These are phyloP conservation scores for Cerastis leucographa DNA, from an alignment of 2,888 invertebrate species.

Conservation along the genomic window DNA sequence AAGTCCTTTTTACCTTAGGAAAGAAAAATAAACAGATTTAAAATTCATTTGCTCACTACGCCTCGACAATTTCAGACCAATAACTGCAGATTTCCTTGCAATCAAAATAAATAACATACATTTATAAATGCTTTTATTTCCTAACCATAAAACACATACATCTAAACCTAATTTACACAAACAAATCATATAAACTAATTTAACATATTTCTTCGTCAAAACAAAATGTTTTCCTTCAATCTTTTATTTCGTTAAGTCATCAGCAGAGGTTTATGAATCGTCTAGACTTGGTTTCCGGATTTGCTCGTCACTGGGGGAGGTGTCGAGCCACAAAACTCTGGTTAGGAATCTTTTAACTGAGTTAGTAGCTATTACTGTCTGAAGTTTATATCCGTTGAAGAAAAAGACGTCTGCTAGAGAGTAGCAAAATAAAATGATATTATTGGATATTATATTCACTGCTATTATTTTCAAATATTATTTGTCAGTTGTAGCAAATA, in stretches of 20 bases:
- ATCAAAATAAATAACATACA: not conserved
- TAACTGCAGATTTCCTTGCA: slow-evolving; percentile 1
- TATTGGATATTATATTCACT: not conserved
- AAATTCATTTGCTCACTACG: not conserved
- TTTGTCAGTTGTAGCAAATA: not conserved
- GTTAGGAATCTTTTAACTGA: slow-evolving; percentile 15
- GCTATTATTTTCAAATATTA: not conserved
- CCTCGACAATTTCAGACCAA: not conserved
- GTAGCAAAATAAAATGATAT: not conserved
- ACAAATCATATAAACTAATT: slow-evolving; percentile 17
- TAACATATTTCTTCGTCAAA: slow-evolving; percentile 10
- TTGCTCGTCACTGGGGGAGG: slow-evolving; percentile 13
- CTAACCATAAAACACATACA: not conserved
- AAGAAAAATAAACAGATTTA: not conserved
- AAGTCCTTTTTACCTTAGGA: not conserved
- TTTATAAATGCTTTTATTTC: not conserved
- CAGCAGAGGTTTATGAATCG: slow-evolving; percentile 42
- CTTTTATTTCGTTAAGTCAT: slow-evolving; percentile 49
- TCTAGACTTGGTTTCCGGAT: slow-evolving; percentile 55
- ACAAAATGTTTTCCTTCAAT: slow-evolving; percentile 2
- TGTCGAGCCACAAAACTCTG: slow-evolving; percentile 12
- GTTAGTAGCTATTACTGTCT: not conserved
- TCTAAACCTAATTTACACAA: slow-evolving; percentile 17
- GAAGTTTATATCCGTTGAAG: not conserved
- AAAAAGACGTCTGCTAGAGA: not conserved